Evolutionary conservation across 2,113 vertebrate genomes (phyloP), one percentile per base, ranked within the genome.

Genomic region (Onychostruthus taczanowskii): DNA sequence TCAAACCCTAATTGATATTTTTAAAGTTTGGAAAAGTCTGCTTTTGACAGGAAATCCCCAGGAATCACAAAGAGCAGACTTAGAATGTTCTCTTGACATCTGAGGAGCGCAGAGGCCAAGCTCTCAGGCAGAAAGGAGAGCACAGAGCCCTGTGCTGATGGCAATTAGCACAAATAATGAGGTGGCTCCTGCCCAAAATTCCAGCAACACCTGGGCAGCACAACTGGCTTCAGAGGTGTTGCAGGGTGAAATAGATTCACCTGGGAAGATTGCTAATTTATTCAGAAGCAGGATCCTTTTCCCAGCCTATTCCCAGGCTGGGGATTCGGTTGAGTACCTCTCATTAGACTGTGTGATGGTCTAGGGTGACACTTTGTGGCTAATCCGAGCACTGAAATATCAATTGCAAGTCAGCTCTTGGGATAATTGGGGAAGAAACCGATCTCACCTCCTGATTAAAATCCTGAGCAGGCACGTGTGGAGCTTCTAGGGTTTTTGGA

Each of bases 351-450:
- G 94, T 96, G 55, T 78, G 72, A 63, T 62, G 96, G 96, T 96
- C 87, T 97, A 97, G 95, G 87, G 97, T 96, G 97, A 97, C 97
- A 97, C 97, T 97, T n/a, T 91, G 96, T 97, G 97, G 97, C 88
- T 96, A 94, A 96, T 88, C 61, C 16, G 43, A 89, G 96, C 94
- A 97, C 87, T 96, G 85, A 96, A 94, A 56, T 61, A 86, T 14
- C 72, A 35, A 37, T 21, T 84, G 53, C 46, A 17, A 84, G 7
- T 30, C 72, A 52, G 41, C 24, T 67, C n/a, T 56, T 44, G 70
- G 49, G 53, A 39, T 30, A 35, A 39, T 14, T 66, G 13, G 4
- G 30, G 49, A 44, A 64, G 16, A 64, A 94, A 49, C 6, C 13
- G 24, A 68, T 62, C 17, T 59, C 59, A 52, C 10, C 10, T 69